Percentiles rank a stretch among this genome's conserved stretches.
These are phyloP conservation scores for Pelecanus crispus DNA, from an alignment of 2,113 vertebrate species.

Conservation along the genomic window DNA sequence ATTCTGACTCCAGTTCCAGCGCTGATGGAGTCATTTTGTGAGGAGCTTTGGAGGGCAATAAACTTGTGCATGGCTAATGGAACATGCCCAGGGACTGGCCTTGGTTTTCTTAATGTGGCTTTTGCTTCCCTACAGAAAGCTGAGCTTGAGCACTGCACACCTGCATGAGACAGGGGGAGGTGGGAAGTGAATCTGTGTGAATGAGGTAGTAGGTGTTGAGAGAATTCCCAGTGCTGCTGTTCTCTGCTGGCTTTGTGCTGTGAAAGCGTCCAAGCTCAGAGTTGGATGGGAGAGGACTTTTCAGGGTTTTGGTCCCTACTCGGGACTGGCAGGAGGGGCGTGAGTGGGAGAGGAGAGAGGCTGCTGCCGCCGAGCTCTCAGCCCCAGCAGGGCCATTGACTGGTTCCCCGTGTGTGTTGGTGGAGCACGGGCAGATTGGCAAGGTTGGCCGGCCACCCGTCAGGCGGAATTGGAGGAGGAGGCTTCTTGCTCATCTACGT, in stretches of 20 bases:
- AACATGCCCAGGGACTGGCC: not conserved
- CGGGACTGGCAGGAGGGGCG: not conserved
- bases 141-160: not conserved
- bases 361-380: too few species aligned
- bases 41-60: not conserved
- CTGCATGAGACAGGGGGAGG: not conserved
- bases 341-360: not conserved
- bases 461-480: not conserved
- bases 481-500: not conserved
- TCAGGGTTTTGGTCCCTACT: not conserved
- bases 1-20: not conserved
- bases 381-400: rapidly evolving
- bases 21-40: not conserved
- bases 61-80: not conserved
- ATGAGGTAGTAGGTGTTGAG: not conserved
- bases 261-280: not conserved
- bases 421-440: not conserved
- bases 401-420: not conserved
- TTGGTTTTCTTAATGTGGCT: not conserved
- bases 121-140: not conserved
- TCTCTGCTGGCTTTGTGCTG: not conserved
- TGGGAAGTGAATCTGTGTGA: not conserved
- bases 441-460: not conserved
- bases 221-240: not conserved
- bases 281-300: too few species aligned